Conservation (phyloP, 2,888 invertebrate genomes). For the Pandemis cinnamomeana region DNA sequence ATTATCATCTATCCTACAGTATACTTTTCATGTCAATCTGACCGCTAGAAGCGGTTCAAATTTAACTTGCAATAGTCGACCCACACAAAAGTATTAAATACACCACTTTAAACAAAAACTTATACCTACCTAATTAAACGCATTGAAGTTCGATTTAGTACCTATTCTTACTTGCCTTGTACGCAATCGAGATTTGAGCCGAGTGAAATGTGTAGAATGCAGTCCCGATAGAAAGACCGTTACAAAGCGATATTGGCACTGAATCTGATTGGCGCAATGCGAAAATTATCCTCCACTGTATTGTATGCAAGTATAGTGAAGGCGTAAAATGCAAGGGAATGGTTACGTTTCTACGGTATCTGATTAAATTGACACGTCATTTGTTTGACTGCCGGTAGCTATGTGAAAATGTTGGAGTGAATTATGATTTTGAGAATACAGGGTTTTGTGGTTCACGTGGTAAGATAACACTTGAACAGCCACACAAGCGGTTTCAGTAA, state of each 20-base stretch:
- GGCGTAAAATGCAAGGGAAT: slow-evolving; percentile 77
- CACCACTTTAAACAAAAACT: too few relatives aligned
- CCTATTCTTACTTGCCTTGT: slow-evolving; percentile 40
- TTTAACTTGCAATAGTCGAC: too few relatives aligned
- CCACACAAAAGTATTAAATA: too few relatives aligned
- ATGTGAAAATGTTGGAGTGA: slow-evolving; percentile 38
- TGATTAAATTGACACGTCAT: slow-evolving; percentile 70
- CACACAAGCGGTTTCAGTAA: slow-evolving; percentile 37
- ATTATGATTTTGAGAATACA: slow-evolving; percentile 26
- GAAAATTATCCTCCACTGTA: slow-evolving; percentile 75
- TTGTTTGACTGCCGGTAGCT: slow-evolving; percentile 37
- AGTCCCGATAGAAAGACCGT: slow-evolving; percentile 74
- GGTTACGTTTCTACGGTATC: slow-evolving; percentile 81
- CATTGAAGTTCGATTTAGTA: background rate
- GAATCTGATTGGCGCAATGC: slow-evolving; percentile 78
- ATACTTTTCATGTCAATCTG: too few relatives aligned
- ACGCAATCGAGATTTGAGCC: slow-evolving; percentile 66
- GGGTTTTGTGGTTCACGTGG: slow-evolving; percentile 6
- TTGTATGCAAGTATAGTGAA: slow-evolving; percentile 62
- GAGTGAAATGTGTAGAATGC: slow-evolving; percentile 71
- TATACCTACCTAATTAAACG: background rate
- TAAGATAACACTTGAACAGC: slow-evolving; percentile 7
- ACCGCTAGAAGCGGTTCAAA: too few relatives aligned
- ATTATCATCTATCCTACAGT: too few relatives aligned
- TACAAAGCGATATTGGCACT: slow-evolving; percentile 74